Percentiles rank a stretch among this genome's conserved stretches.
Conservation (phyloP, 2,797 vertebrate species). For the Rhinichthys osculus region DNA sequence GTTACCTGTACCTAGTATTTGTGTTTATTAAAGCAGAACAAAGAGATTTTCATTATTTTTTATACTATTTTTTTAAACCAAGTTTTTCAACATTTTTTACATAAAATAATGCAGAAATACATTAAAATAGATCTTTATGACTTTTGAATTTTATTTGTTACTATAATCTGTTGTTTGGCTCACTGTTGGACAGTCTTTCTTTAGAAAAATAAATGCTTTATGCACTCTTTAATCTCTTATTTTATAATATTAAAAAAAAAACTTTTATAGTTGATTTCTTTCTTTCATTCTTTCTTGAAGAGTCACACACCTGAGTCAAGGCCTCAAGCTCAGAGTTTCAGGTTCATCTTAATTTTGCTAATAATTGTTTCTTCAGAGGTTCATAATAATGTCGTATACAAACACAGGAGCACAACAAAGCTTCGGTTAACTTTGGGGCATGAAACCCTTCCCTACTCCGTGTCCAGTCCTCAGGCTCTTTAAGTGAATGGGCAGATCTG, state of each 20-base stretch:
- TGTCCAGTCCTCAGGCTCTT: conserved; percentile 33
- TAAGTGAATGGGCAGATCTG: conserved; percentile 60
- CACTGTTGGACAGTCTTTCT: neutral
- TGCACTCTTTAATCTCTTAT: conserved; percentile 3
- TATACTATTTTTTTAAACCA: neutral
- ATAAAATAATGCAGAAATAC: neutral
- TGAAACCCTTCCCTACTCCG: neutral
- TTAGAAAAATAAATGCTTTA: neutral
- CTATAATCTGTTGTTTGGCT: neutral
- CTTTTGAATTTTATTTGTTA: neutral
- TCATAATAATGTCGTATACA: neutral
- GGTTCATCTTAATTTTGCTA: neutral
- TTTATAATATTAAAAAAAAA: neutral
- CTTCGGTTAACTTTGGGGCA: neutral
- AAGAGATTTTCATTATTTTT: too few relatives aligned
- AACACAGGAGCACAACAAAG: neutral
- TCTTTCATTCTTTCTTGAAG: neutral
- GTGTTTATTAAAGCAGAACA: neutral
- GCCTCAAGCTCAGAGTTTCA: neutral
- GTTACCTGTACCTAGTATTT: neutral
- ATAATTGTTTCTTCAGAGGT: neutral
- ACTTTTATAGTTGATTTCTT: neutral
- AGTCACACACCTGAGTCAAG: neutral
- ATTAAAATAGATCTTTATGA: neutral
- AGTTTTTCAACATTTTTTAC: neutral